A percentile compares a stretch with the other conserved stretches of the same genome.
Conservation (phyloP, 2,113 vertebrate genomes). For the Xenopus laevis region DNA sequence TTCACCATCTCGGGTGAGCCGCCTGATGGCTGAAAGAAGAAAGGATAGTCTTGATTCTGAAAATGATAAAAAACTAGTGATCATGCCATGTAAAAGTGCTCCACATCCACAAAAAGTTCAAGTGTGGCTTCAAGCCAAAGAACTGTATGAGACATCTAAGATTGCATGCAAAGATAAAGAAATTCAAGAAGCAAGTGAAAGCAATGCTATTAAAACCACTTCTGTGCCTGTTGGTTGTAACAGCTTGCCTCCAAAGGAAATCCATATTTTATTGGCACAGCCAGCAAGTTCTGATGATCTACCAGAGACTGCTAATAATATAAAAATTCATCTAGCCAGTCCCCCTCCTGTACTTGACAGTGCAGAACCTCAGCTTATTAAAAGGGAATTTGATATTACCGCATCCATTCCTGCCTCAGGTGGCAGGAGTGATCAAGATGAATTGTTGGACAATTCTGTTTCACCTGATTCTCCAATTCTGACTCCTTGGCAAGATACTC, state of each 20-base stretch:
- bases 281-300: conserved; percentile 44
- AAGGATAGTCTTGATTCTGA: conserved; percentile 58
- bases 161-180: conserved; percentile 61
- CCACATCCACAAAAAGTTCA: conserved; percentile 84
- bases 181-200: conserved; percentile 53
- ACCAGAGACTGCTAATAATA: not conserved
- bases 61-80: conserved; percentile 83
- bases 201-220: conserved; percentile 40
- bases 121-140: conserved; percentile 90
- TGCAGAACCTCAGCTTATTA: conserved; percentile 49
- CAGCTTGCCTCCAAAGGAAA: conserved; percentile 59
- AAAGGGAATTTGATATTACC: conserved; percentile 49
- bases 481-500: conserved; percentile 78
- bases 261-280: conserved; percentile 51
- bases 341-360: conserved; percentile 52
- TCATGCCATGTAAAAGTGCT: conserved; percentile 91
- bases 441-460: conserved; percentile 58
- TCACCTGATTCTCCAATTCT: conserved; percentile 76
- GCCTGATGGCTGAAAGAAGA: conserved; percentile 54
- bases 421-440: conserved; percentile 58
- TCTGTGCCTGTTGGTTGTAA: conserved; percentile 50
- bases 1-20: conserved; percentile 60
- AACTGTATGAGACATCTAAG: conserved; percentile 80
- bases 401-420: conserved; percentile 49
- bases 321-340: conserved; percentile 48